Base-by-base conservation (phyloP, 2,113 vertebrate genomes). In the Oophaga pumilio region DNA sequence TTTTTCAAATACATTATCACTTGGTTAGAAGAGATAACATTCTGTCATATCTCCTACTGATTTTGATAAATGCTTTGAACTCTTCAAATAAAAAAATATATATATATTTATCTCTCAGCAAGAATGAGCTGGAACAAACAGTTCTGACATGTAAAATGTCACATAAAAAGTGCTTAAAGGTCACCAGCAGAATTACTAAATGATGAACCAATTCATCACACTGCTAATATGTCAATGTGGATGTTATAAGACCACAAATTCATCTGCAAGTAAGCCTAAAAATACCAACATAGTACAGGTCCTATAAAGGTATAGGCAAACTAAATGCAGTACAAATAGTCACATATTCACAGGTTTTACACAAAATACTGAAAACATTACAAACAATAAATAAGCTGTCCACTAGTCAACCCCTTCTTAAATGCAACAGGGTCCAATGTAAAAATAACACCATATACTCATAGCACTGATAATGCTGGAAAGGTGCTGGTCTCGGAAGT, bases 111-210 rank as follows among this genome's bases (percentile, higher is more conserved):
- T 86, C 74, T 86, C 84, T 18, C 33, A 77, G 84, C 14, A 22
- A 59, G 22, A 33, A 17, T 56, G 50, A 33, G 14, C 73, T 85
- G 74, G 74, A 86, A 86, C 84, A 86, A 77, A 64, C 84, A 86
- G 84, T 78, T 24, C 84, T 64, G 84, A 64, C 59, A 64, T 86
- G 71, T n/a, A 52, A 86, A 86, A 86, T 86, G 84, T 86, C 84
- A 77, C 49, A 77, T 78, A 77, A 86, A 86, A 78, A 76, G 22
- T 78, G 15, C n/a, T 85, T 53, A 86, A 86, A 86, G 84, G 84
- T 86, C 84, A 86, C 6, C 22, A 12, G n/a, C 24, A 24, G 33
- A 78, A 77, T 52, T 64, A 77, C 57, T 26, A 28, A 66, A 53
- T 66, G 69, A 76, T 85, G 78, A 86, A 66, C 84, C 57, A 69